Percentiles rank a stretch among this genome's conserved stretches.
phyloP scores from a whole-genome alignment of 1,140 invertebrate genomes.

The Zaprionus kolodkinae region DNA sequence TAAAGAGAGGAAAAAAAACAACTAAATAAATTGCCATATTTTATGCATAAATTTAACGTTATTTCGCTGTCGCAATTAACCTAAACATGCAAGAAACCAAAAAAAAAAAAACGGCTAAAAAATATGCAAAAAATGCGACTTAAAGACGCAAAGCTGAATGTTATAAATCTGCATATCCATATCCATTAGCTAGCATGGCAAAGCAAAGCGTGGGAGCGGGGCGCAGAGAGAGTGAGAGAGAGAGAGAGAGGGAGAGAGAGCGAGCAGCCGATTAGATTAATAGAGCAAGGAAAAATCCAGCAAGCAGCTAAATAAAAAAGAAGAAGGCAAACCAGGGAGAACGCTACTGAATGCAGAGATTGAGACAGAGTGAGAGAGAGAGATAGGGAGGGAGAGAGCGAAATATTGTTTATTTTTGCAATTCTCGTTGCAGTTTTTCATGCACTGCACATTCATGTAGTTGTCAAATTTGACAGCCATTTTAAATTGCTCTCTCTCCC shows the following conservation, averaged over 20 bases:
- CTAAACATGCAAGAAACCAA: slow-evolving; percentile 31
- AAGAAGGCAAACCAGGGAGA: not conserved
- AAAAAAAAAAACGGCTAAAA: not conserved
- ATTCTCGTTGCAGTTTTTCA: not conserved
- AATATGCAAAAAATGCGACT: slow-evolving; percentile 2
- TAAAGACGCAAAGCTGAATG: not conserved
- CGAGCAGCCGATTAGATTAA: not conserved
- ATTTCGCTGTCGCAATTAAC: slow-evolving; percentile 48
- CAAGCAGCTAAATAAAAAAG: not conserved
- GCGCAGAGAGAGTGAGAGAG: not conserved
- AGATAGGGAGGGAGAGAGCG: not conserved
- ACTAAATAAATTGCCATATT: slow-evolving; percentile 71
- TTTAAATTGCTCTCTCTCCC: not conserved
- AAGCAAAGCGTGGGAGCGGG: not conserved
- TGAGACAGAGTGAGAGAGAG: not conserved
- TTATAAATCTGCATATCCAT: slow-evolving; percentile 16
- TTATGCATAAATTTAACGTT: slow-evolving; percentile 71
- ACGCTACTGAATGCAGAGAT: not conserved
- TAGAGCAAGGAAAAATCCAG: no score
- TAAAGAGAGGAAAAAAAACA: slow-evolving; percentile 32
- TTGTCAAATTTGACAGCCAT: not conserved
- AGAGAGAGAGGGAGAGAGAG: not conserved
- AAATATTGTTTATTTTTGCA: not conserved
- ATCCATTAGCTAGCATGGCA: not conserved
- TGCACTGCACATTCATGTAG: no score